Conservation (phyloP, 2,797 vertebrate genomes). For the Rachycentron canadum region DNA sequence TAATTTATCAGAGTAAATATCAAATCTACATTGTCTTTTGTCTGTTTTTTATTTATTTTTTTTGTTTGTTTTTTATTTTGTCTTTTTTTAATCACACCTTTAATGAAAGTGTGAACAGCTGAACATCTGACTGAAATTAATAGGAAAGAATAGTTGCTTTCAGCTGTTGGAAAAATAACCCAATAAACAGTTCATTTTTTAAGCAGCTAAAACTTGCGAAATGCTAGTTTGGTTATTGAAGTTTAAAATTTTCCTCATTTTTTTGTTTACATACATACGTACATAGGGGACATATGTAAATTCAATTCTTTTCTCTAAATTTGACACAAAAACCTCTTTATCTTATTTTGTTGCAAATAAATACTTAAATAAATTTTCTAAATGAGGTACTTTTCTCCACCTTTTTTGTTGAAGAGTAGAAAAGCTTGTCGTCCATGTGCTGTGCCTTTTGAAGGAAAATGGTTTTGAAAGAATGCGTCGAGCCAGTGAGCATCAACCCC, state of each 20-base stretch:
- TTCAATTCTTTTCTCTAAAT: too few relatives aligned
- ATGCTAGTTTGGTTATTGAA: neutral
- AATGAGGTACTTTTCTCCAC: conserved; percentile 29
- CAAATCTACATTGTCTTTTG: too few relatives aligned
- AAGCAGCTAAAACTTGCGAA: neutral
- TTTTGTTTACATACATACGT: too few relatives aligned
- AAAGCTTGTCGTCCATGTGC: conserved; percentile 58
- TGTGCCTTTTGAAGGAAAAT: conserved; percentile 67
- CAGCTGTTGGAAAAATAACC: neutral
- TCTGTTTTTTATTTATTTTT: too few relatives aligned
- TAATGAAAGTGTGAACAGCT: neutral
- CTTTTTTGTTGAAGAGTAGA: conserved; percentile 44
- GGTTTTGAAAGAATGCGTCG: conserved; percentile 74
- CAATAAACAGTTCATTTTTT: neutral
- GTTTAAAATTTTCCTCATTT: too few relatives aligned
- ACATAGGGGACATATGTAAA: too few relatives aligned
- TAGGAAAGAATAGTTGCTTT: neutral
- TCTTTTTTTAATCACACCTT: too few relatives aligned
- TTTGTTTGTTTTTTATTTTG: too few relatives aligned
- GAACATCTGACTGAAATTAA: neutral
- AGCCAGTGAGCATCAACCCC: conserved; percentile 50
- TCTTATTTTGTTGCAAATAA: neutral
- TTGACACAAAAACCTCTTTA: too few relatives aligned
- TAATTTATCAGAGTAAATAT: too few relatives aligned
- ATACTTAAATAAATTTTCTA: too few relatives aligned